Evolutionary conservation across 2,888 invertebrate genomes (phyloP).

Genomic region (Hirtodrosophila alboralis): DNA sequence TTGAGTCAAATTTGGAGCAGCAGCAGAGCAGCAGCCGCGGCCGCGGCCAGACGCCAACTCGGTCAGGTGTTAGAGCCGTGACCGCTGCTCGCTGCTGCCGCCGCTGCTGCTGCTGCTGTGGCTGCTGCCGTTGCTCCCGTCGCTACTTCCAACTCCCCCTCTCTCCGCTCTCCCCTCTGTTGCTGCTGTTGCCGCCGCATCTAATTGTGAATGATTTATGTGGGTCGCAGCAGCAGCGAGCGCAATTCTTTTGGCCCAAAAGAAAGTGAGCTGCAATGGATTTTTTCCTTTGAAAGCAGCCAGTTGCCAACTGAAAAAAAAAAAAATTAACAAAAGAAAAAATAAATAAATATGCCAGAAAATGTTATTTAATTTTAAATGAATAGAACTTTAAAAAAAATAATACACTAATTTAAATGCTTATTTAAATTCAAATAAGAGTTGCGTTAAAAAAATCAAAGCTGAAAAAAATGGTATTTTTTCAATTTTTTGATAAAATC

Average conservation of each 20-base stretch:
- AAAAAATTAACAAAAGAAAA: slow-evolving; percentile 1
- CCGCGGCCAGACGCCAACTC: slow-evolving; percentile 58
- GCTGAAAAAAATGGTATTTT: no score
- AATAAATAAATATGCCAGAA: no score
- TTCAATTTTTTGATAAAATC: no score
- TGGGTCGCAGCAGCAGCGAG: slow-evolving; percentile 67
- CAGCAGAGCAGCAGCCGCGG: no score
- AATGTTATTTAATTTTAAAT: no score
- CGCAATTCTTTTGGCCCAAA: slow-evolving; percentile 47
- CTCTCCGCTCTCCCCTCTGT: slow-evolving; percentile 10
- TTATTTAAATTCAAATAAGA: no score
- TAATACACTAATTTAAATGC: no score
- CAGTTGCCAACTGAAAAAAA: slow-evolving; percentile 30
- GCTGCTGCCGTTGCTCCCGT: slow-evolving; percentile 1
- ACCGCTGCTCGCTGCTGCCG: slow-evolving; percentile 40
- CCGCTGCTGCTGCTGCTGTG: not conserved
- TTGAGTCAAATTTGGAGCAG: slow-evolving; percentile 15
- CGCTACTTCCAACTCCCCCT: no score
- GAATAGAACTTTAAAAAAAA: no score
- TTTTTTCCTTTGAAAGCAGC: slow-evolving; percentile 14
- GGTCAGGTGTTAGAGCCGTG: slow-evolving; percentile 71
- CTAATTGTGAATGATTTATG: slow-evolving; percentile 77
- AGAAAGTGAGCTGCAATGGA: slow-evolving; percentile 58
- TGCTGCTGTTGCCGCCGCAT: slow-evolving; percentile 57
- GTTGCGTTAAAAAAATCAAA: no score